phyloP scores from a whole-genome alignment of 2,888 invertebrate species.

The Melanostoma scalare region DNA sequence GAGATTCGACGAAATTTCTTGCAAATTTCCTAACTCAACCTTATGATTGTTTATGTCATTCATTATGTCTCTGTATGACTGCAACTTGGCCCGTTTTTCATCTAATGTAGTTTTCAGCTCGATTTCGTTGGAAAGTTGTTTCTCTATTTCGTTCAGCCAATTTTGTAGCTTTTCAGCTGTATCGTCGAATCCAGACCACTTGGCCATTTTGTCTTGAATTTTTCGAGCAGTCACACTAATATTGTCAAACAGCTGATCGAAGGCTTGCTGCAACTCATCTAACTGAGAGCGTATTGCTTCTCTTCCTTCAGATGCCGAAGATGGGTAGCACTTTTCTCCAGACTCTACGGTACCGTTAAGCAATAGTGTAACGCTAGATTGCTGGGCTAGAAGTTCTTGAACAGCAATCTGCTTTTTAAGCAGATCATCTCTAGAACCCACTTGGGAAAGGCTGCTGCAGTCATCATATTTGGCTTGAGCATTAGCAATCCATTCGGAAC shows the following conservation, averaged over 20 bases:
- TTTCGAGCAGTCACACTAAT: conserved; percentile 90
- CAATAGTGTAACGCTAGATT: conserved; percentile 88
- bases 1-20: conserved; percentile 90
- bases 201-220: conserved; percentile 91
- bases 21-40: conserved; percentile 91
- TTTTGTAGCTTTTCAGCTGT: conserved; percentile 89
- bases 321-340: conserved; percentile 93
- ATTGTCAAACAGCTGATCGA: conserved; percentile 91
- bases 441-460: conserved; percentile 85
- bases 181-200: conserved; percentile 96
- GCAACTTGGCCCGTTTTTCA: conserved; percentile 94
- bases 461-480: conserved; percentile 89
- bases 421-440: conserved; percentile 87
- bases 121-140: conserved; percentile 89
- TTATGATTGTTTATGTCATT: conserved; percentile 93
- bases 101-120: conserved; percentile 93
- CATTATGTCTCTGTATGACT: conserved; percentile 90
- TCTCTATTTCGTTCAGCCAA: conserved; percentile 91
- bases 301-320: conserved; percentile 93
- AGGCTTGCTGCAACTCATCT: conserved; percentile 91
- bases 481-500: conserved; percentile 90
- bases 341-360: conserved; percentile 93
- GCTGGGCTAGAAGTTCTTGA: conserved; percentile 89
- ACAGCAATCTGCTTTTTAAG: conserved; percentile 87
- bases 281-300: conserved; percentile 92